A percentile compares a stretch with the other conserved stretches of the same genome.
These are phyloP conservation scores for Graphium colonna DNA, from an alignment of 2,888 invertebrate genomes.

Conservation along the genomic window DNA sequence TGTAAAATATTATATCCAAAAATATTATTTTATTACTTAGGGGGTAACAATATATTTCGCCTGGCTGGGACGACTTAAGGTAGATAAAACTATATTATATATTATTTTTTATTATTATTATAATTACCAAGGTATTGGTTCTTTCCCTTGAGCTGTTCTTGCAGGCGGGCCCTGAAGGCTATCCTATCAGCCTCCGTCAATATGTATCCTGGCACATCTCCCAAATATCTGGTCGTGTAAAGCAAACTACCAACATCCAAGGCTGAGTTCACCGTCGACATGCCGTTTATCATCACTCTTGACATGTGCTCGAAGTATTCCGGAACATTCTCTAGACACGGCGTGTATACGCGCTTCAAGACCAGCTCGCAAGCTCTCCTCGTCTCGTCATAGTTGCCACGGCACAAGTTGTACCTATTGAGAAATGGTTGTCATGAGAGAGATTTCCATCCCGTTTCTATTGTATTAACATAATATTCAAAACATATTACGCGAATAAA, in stretches of 20 bases:
- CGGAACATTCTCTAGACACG: slow-evolving; percentile 68
- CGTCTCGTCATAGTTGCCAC: slow-evolving; percentile 77
- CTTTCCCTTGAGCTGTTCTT: slow-evolving; percentile 24
- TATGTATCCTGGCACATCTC: slow-evolving; percentile 63
- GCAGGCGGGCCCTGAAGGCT: slow-evolving; percentile 19
- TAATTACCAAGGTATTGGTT: slow-evolving; percentile 26
- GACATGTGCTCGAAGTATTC: slow-evolving; percentile 81
- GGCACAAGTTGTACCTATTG: slow-evolving; percentile 82
- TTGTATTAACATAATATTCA: no score
- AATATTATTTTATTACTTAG: no score
- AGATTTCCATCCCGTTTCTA: no score
- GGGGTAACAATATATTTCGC: no score
- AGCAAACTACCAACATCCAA: slow-evolving; percentile 70
- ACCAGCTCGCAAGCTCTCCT: slow-evolving; percentile 71
- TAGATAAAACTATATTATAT: no score
- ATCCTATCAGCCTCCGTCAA: slow-evolving; percentile 35
- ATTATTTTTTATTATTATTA: no score
- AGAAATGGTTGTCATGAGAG: not conserved
- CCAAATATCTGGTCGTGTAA: slow-evolving; percentile 71
- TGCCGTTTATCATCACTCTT: slow-evolving; percentile 78
- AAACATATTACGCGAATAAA: no score
- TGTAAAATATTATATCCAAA: no score
- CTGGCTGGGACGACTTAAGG: no score
- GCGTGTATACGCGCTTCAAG: slow-evolving; percentile 76
- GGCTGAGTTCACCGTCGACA: slow-evolving; percentile 84